Evolutionary conservation across 1,140 invertebrate genomes (phyloP).

Genomic region (Pogonomyrmex californicus): DNA sequence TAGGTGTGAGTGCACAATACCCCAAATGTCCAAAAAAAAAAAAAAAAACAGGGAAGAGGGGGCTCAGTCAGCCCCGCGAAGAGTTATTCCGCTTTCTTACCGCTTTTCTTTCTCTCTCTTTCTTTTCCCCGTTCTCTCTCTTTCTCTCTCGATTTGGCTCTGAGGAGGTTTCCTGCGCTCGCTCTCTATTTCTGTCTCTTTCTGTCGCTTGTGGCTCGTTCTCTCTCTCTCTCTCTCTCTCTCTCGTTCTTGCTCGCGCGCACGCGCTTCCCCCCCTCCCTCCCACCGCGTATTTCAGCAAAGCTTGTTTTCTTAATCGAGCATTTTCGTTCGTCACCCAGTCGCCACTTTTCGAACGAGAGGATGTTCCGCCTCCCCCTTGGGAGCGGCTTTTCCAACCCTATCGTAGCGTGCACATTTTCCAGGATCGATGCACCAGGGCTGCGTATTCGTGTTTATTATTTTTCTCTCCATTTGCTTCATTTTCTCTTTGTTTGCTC

Average conservation of each 20-base stretch:
- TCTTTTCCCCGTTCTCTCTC: neutral
- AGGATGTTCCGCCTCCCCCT: neutral
- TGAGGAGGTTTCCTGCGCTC: conserved; percentile 42
- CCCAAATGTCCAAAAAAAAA: conserved; percentile 69
- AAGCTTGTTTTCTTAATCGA: conserved; percentile 49
- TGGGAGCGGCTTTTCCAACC: neutral
- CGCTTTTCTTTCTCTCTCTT: conserved; percentile 3
- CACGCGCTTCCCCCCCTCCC: neutral
- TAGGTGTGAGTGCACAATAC: conserved; percentile 60
- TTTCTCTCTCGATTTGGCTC: conserved; percentile 56
- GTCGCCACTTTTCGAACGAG: conserved; percentile 12
- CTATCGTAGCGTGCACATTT: neutral
- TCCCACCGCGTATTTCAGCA: conserved; percentile 13
- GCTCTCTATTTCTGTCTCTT: conserved; percentile 34
- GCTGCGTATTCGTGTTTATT: neutral
- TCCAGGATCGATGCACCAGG: neutral
- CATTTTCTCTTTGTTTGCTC: neutral
- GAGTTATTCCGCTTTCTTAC: conserved; percentile 44
- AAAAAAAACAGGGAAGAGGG: conserved; percentile 4
- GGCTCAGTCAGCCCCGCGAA: conserved; percentile 39
- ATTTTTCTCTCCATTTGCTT: no score
- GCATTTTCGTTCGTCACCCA: conserved; percentile 58
- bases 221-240: neutral
- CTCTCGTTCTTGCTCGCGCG: neutral
- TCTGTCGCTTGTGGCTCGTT: neutral